These are phyloP conservation scores for Naso thynnoides DNA, from an alignment of 2,797 vertebrate genomes.

Conservation along the genomic window DNA sequence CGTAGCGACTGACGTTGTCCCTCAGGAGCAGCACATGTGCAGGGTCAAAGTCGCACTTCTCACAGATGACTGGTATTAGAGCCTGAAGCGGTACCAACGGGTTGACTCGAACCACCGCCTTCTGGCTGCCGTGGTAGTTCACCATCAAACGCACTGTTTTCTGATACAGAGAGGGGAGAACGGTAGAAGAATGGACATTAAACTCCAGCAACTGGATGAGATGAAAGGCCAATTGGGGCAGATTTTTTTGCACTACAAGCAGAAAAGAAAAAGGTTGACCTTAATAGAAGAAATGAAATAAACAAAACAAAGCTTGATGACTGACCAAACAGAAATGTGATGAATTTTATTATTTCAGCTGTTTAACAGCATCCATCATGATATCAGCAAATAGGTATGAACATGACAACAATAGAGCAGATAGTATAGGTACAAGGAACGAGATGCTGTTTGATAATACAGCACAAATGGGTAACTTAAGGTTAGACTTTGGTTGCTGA, in stretches of 20 bases:
- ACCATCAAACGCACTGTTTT: slow-evolving; percentile 95
- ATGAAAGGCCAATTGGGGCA: not conserved
- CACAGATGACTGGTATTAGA: slow-evolving; percentile 92
- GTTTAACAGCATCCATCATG: not conserved
- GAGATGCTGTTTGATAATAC: too few relatives aligned
- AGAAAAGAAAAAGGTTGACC: not conserved
- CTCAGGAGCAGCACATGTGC: slow-evolving; percentile 89
- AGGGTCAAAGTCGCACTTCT: slow-evolving; percentile 94
- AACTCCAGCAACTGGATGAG: not conserved
- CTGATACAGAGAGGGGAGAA: slow-evolving; percentile 75
- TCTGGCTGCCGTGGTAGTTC: slow-evolving; percentile 94
- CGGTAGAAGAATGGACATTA: not conserved
- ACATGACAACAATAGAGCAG: not conserved
- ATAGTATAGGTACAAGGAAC: too few relatives aligned
- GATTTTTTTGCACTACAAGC: not conserved
- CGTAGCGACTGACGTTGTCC: slow-evolving; percentile 87
- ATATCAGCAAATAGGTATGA: not conserved
- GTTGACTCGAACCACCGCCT: slow-evolving; percentile 94
- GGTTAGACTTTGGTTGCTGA: slow-evolving; percentile 53
- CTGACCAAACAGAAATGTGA: not conserved
- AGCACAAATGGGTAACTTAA: slow-evolving; percentile 52
- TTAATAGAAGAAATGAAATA: slow-evolving; percentile 4
- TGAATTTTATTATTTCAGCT: not conserved
- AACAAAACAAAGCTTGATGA: not conserved
- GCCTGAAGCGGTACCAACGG: slow-evolving; percentile 88